These are phyloP conservation scores for Siderastrea siderea DNA, from an alignment of 92 coral and sea anemone species.

Conservation along the genomic window DNA sequence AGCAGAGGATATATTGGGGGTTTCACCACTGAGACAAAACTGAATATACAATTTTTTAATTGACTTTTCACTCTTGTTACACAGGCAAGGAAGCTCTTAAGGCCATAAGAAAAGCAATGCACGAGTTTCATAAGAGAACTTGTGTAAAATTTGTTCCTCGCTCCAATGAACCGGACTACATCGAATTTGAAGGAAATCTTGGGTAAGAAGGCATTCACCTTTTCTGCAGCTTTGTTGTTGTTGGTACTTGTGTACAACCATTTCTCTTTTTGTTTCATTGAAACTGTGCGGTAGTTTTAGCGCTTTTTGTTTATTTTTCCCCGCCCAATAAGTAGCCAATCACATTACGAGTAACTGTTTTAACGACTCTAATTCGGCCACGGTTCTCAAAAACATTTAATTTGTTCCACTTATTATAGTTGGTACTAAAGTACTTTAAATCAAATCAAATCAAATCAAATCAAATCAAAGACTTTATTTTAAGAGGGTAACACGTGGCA, in stretches of 20 bases:
- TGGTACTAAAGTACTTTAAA: too few species aligned
- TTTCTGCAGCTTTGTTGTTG: neutral
- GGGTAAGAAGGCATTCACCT: constrained; percentile 55
- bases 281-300: too few species aligned
- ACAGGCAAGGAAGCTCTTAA: constrained; percentile 67
- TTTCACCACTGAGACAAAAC: neutral
- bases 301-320: too few species aligned
- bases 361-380: too few species aligned
- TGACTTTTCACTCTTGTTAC: neutral
- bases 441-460: too few species aligned
- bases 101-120: constrained; percentile 68
- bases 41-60: neutral
- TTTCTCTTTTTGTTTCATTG: neutral
- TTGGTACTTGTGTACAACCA: neutral
- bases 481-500: too few species aligned
- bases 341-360: too few species aligned
- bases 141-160: constrained; percentile 75
- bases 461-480: too few species aligned
- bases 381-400: too few species aligned
- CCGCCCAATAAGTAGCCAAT: too few species aligned
- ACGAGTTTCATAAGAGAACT: constrained; percentile 70
- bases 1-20: neutral
- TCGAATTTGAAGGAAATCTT: constrained; percentile 58
- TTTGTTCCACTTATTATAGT: too few species aligned
- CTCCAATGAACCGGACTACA: constrained; percentile 64